Evolutionary conservation across 2,797 vertebrate species (phyloP).

Genomic region (Ptychobarbus kaznakovi): DNA sequence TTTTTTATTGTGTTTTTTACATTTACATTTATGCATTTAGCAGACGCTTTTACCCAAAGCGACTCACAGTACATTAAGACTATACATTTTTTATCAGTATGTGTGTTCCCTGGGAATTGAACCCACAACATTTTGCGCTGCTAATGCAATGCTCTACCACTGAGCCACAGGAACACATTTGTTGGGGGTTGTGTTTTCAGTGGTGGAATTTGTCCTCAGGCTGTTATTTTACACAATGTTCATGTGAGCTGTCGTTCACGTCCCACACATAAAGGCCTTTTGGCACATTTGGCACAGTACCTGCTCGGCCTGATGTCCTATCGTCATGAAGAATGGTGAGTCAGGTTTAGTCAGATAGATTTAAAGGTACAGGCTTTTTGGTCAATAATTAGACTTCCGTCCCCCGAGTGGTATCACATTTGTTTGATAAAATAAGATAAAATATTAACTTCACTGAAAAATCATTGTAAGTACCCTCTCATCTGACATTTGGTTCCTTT

Average conservation of each 20-base stretch:
- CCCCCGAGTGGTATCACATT: background rate
- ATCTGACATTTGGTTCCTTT: background rate
- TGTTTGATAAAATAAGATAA: background rate
- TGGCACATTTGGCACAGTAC: slow-evolving; percentile 7
- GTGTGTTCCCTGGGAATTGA: no score
- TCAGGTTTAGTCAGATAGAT: background rate
- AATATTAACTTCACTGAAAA: background rate
- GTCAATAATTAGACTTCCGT: slow-evolving; percentile 2
- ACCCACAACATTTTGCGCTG: no score
- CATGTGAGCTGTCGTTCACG: background rate
- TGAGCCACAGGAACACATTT: no score
- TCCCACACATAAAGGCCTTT: background rate
- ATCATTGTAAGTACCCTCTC: background rate
- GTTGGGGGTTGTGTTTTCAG: background rate
- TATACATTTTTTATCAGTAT: no score
- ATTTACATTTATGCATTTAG: no score
- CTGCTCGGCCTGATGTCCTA: background rate
- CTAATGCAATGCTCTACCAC: no score
- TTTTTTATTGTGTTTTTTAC: background rate
- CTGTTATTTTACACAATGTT: slow-evolving; percentile 10
- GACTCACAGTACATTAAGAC: no score
- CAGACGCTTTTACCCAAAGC: no score
- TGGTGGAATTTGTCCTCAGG: slow-evolving; percentile 1
- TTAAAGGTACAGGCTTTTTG: background rate
- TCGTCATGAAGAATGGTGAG: background rate